These are phyloP conservation scores for Microcebus lehilahytsara DNA, from an alignment of 2,113 vertebrate genomes.

Conservation along the genomic window DNA sequence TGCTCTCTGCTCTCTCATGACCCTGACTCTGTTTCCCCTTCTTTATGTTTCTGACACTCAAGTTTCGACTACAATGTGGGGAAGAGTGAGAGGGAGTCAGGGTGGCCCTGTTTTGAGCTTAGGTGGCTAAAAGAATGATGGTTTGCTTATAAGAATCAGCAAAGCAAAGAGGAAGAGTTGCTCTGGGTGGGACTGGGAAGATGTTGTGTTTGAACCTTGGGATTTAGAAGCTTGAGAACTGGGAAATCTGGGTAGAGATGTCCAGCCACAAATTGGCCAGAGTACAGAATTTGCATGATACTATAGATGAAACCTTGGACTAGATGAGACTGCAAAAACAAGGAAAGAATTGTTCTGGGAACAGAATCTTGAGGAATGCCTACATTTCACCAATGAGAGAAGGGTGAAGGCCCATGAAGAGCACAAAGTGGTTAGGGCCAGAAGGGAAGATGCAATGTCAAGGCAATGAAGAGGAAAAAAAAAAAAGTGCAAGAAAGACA, in stretches of 20 bases:
- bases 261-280: background rate
- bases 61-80: background rate
- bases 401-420: background rate
- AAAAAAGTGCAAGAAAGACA: background rate
- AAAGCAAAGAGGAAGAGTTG: background rate
- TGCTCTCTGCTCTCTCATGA: background rate
- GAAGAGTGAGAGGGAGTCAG: background rate
- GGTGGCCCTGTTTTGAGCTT: background rate
- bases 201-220: background rate
- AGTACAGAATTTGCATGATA: background rate
- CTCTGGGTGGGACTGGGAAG: background rate
- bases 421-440: background rate
- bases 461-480: background rate
- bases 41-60: background rate
- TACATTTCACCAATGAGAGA: background rate
- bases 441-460: background rate
- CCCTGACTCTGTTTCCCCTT: background rate
- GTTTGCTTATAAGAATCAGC: background rate
- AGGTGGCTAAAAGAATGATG: background rate
- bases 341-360: background rate
- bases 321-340: background rate
- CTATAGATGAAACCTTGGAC: background rate
- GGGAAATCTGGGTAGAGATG: background rate
- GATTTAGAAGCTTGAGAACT: background rate
- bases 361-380: background rate